Base-by-base conservation (phyloP, 2,888 invertebrate species). In the Kryphioiulus occultus region DNA sequence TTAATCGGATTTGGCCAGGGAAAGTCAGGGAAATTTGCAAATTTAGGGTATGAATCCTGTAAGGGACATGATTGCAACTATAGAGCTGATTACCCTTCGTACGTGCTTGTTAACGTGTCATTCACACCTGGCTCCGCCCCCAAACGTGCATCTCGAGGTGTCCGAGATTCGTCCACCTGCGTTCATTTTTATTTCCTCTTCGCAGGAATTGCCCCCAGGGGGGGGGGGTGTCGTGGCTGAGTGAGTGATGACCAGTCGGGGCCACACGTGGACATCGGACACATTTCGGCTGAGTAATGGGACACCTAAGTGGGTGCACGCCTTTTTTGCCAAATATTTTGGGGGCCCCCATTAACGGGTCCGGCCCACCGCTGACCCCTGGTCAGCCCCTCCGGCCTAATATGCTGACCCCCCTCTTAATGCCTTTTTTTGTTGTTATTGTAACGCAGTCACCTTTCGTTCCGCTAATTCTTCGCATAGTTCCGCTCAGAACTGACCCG, bases 401-500 rank as follows among this genome's bases (percentile, higher is more conserved):
- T n/a, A n/a, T n/a, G n/a, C n/a, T n/a, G 4, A 19, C 68, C 30
- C 30, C 26, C 30, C 78, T 22, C n/a, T 78, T 78, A 78, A 78
- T 78, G 78, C 78, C 78, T 78, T 78, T 78, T 78, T 53, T 78
- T 78, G 15, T 35, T 78, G 78, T 59, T 59, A 22, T 78, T 78
- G 78, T 78, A 78, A 78, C 78, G 78, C 22, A 68, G 68, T 68
- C 68, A 68, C 68, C 68, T 78, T 78, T 78, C 78, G 68, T 68
- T 78, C 30, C 78, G 30, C 26, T 30, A 78, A 30, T 78, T 78
- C 78, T 78, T 78, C 30, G 19, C 5, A 68, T 68, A n/a, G 10
- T 12, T 53, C 9, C 47, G 47, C 10, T 68, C 22, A 68, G n/a
- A n/a, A 68, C n/a, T 68, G 68, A 22, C 68, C 68, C 68, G 30